These are phyloP conservation scores for Idaea aversata DNA, from an alignment of 2,888 invertebrate genomes.

Conservation along the genomic window DNA sequence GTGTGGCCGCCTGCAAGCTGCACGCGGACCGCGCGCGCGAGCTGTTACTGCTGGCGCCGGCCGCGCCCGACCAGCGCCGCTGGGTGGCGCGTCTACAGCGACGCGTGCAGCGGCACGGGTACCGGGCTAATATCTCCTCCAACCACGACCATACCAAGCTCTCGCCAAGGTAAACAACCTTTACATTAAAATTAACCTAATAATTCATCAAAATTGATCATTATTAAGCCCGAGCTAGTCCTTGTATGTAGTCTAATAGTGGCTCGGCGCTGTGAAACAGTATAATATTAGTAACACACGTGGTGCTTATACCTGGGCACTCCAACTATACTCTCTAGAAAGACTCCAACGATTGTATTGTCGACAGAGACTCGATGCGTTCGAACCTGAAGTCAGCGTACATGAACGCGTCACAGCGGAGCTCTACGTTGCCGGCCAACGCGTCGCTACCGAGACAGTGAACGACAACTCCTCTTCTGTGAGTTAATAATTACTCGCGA, in stretches of 20 bases:
- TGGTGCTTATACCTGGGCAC: too few species aligned
- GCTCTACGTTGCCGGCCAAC: slow-evolving; percentile 93
- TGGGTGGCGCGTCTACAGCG: slow-evolving; percentile 96
- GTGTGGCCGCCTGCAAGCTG: slow-evolving; percentile 97
- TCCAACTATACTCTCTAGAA: too few species aligned
- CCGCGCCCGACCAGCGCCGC: slow-evolving; percentile 92
- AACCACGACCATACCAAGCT: slow-evolving; percentile 66
- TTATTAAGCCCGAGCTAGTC: too few species aligned
- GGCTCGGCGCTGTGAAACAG: too few species aligned
- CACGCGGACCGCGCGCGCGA: slow-evolving; percentile 98
- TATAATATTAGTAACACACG: too few species aligned
- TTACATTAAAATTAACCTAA: slow-evolving; percentile 82
- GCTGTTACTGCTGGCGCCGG: slow-evolving; percentile 92
- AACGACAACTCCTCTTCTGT: slow-evolving; percentile 22
- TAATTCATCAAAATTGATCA: too few species aligned
- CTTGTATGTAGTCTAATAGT: too few species aligned
- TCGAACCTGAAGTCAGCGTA: slow-evolving; percentile 88
- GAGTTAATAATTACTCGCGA: slow-evolving; percentile 3
- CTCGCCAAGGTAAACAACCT: slow-evolving; percentile 75
- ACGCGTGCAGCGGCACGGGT: slow-evolving; percentile 95
- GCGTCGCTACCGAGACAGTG: slow-evolving; percentile 85
- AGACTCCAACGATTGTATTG: slow-evolving; percentile 9
- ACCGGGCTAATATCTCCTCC: slow-evolving; percentile 90
- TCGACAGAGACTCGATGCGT: slow-evolving; percentile 87
- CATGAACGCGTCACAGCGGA: slow-evolving; percentile 87